These are phyloP conservation scores for Lineus longissimus DNA, from an alignment of 1,140 invertebrate species.

Conservation along the genomic window DNA sequence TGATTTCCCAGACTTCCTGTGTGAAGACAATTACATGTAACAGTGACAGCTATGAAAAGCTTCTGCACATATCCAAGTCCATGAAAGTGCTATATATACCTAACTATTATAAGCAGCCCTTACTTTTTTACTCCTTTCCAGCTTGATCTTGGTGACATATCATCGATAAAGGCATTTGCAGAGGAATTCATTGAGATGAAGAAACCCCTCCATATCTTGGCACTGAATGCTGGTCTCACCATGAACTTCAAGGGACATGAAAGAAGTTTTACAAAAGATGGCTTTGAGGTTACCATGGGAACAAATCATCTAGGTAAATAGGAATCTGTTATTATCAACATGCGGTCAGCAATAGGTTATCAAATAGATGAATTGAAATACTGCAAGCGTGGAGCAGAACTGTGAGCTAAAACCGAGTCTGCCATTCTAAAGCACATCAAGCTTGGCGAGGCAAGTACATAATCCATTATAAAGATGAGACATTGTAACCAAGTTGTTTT, in stretches of 20 bases:
- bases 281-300: constrained; percentile 26
- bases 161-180: constrained; percentile 25
- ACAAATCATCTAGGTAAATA: constrained; percentile 9
- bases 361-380: no score
- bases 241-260: constrained; percentile 17
- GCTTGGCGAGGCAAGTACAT: no score
- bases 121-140: not conserved
- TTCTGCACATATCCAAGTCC: not conserved
- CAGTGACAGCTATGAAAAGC: not conserved
- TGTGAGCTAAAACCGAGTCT: no score
- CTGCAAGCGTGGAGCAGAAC: no score
- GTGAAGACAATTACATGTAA: not conserved
- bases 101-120: not conserved
- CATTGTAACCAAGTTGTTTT: no score
- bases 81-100: not conserved
- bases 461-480: no score
- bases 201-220: constrained; percentile 62
- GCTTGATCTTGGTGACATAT: constrained; percentile 21
- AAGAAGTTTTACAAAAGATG: constrained; percentile 18
- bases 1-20: not conserved
- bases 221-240: constrained; percentile 28
- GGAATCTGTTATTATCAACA: no score
- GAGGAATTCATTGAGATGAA: constrained; percentile 58
- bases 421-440: no score
- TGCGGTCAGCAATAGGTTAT: no score